Evolutionary conservation across 2,888 invertebrate genomes (phyloP).

Genomic region (Oscheius myriophilus): DNA sequence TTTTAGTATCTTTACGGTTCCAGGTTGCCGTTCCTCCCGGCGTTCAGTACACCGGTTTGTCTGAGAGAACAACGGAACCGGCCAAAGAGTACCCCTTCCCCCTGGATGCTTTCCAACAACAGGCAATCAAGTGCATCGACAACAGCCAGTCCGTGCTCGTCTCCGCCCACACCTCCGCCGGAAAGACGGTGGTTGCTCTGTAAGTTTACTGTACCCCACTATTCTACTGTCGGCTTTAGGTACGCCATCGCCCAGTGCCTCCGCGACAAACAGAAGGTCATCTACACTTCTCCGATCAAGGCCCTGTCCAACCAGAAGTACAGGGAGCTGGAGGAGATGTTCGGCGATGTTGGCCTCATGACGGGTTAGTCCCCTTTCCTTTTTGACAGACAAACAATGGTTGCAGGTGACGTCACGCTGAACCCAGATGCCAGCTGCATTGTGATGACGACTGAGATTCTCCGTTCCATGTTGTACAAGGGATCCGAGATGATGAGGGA

Average conservation of each 20-base stretch:
- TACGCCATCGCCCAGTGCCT: slow-evolving; percentile 95
- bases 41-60: slow-evolving; percentile 80
- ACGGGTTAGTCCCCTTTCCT: slow-evolving; percentile 76
- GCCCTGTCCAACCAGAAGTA: slow-evolving; percentile 99
- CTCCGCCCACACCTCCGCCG: slow-evolving; percentile 98
- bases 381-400: not conserved
- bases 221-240: slow-evolving; percentile 63
- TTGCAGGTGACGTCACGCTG: slow-evolving; percentile 89
- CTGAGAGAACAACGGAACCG: slow-evolving; percentile 78
- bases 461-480: slow-evolving; percentile 96
- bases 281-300: slow-evolving; percentile 99
- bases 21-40: slow-evolving; percentile 85
- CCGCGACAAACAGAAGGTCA: slow-evolving; percentile 92
- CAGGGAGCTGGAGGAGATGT: slow-evolving; percentile 87
- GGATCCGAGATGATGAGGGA: slow-evolving; percentile 98
- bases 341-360: slow-evolving; percentile 90
- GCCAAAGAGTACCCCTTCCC: slow-evolving; percentile 92
- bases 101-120: slow-evolving; percentile 94
- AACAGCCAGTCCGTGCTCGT: slow-evolving; percentile 97
- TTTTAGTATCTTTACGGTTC: slow-evolving; percentile 2
- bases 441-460: slow-evolving; percentile 99
- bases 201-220: slow-evolving; percentile 75
- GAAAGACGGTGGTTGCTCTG: slow-evolving; percentile 97
- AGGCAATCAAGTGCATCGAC: slow-evolving; percentile 81
- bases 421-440: slow-evolving; percentile 96